Base-by-base conservation (phyloP, 1,140 invertebrate species). In the Papilio machaon region DNA sequence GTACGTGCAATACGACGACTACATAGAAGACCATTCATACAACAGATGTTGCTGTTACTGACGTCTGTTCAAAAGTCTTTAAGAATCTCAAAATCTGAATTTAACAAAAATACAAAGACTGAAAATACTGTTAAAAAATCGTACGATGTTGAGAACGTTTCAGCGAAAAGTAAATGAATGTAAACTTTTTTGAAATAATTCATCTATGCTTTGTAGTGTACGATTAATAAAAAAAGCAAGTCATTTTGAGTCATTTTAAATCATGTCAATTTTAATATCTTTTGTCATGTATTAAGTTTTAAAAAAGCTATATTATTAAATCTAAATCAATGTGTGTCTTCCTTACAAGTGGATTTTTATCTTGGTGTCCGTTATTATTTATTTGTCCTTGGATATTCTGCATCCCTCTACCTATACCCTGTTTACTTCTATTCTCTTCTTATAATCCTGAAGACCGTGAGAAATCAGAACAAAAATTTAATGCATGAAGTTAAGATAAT, bases 361-460 rank as follows among this genome's bases (percentile, higher is more conserved):
- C 30, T 70, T 70, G 64, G 30, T 38, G 64, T 70, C 64, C 64
- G 30, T 38, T 70, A 7, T 70, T 70, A 70, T 70, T 70, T 35
- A 70, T 38, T 35, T 70, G 64, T 70, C 64, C 64, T 17, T 70
- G 64, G 64, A 70, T 70, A 35, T 70, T 70, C 30, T 70, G 64
- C 64, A 30, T 70, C 17, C 64, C 64, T 1, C 13, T 70, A 15
- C 30, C 64, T 35, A 70, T 70, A 70, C 64, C 64, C 17, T 70
- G 64, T 35, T 13, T 38, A 17, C 64, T 38, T 70, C 64, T 70
- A 6, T 70, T 70, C 30, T 70, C 64, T 35, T 70, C 30, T 2
- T 70, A 70, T 38, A 70, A 70, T 6, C 2, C 64, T 5, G 64
- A 70, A 38, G 30, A 70, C 2, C 23, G 30, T 7, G 64, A 70